Conservation (phyloP, 2,888 invertebrate genomes). For the Tricholauxania praeusta region DNA sequence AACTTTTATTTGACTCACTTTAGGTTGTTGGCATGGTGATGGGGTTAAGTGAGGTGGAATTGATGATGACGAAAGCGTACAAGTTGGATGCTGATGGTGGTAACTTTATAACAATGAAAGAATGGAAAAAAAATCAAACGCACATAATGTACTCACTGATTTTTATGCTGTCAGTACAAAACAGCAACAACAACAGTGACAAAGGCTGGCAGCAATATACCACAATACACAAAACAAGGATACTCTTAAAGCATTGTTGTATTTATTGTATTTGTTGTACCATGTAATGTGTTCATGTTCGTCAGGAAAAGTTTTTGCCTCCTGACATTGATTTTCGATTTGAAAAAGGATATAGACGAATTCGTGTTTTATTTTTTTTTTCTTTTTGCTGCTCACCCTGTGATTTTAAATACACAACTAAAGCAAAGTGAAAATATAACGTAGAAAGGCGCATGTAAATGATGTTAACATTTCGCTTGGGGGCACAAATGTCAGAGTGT, state of each 20-base stretch:
- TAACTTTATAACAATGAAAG: not conserved
- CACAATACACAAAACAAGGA: not conserved
- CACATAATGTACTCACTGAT: conserved; percentile 23
- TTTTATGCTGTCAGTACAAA: conserved; percentile 33
- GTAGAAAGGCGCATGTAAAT: not conserved
- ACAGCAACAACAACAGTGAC: conserved; percentile 8
- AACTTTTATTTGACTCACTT: no score
- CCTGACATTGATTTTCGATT: conserved; percentile 42
- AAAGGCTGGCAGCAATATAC: conserved; percentile 1
- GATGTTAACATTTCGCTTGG: not conserved
- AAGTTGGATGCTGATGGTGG: not conserved
- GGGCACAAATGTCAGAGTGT: not conserved
- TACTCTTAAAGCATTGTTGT: conserved; percentile 19
- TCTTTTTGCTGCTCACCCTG: not conserved
- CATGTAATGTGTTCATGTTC: not conserved
- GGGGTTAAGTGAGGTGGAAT: not conserved
- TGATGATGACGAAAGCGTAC: conserved; percentile 6
- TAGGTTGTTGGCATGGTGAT: not conserved
- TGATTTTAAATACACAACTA: not conserved
- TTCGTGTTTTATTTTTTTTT: conserved; percentile 26
- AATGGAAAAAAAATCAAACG: not conserved
- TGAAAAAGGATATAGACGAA: conserved; percentile 3
- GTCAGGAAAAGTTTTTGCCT: not conserved
- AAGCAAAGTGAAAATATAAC: not conserved
- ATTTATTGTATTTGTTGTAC: not conserved